Evolutionary conservation across 53 echinoderm and acorn worm genomes (phyloP), one percentile per base, ranked within the genome.

Genomic region (Astropecten irregularis): DNA sequence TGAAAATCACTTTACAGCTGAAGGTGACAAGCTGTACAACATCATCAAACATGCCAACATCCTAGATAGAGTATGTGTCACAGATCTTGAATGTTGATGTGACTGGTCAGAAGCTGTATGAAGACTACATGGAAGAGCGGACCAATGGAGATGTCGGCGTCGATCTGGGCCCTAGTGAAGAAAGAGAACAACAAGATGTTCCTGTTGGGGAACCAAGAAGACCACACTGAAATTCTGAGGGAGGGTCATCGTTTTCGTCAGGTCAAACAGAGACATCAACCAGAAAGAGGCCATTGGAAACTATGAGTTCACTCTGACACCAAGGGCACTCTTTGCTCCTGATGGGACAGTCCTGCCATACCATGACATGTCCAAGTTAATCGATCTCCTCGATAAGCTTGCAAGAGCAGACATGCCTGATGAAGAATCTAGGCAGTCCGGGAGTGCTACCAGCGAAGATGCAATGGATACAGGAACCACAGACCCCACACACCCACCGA

Each of bases 111-210:
- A 76, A 73, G 47, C 50, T 83, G 48, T 89, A 83, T 57, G 89
- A 58, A 52, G 34, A 37, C 40, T 89, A 73, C 26, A 83, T 69
- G n/a, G n/a, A n/a, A n/a, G n/a, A n/a, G n/a, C n/a, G n/a, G n/a
- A n/a, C n/a, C n/a, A n/a, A n/a, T n/a, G 76, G 70, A 53, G 65
- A 84, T 33, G 71, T 69, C 60, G 85, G 85, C 39, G 29, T n/a
- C n/a, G n/a, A n/a, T 89, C 32, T 85, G 85, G 89, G 25, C 58
- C 77, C 83, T 76, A 65, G 76, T 89, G 23, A 83, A 84, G 73
- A 72, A 66, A 48, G 44, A 69, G 57, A 89, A 89, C 34, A 76
- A 83, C 49, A 72, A 83, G n/a, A n/a, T n/a, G n/a, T n/a, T n/a
- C n/a, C n/a, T n/a, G n/a, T n/a, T n/a, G n/a, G n/a, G n/a, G n/a